Evolutionary conservation across 2,888 invertebrate genomes (phyloP).

Genomic region (Tinea pellionella): DNA sequence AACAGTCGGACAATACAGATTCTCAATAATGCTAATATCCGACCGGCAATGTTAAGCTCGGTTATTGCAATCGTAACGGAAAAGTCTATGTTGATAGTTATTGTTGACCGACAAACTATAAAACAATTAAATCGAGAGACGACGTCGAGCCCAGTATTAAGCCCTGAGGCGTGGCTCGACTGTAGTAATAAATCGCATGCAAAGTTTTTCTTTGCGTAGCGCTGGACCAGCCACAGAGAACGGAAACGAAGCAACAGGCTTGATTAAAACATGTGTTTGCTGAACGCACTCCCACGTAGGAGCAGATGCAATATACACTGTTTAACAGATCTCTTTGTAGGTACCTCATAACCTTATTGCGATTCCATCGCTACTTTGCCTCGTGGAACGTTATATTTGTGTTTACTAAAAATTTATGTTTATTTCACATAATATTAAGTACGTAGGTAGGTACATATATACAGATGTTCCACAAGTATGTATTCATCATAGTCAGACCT

Average conservation of each 20-base stretch:
- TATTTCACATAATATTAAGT: too few species aligned
- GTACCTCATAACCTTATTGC: not conserved
- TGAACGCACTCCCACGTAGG: constrained; percentile 53
- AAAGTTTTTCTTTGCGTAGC: constrained; percentile 67
- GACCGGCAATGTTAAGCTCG: constrained; percentile 6
- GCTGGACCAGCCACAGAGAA: constrained; percentile 49
- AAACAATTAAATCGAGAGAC: constrained; percentile 52
- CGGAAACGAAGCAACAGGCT: constrained; percentile 67
- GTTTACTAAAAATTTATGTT: too few species aligned
- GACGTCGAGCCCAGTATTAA: constrained; percentile 57
- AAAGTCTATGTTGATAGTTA: constrained; percentile 9
- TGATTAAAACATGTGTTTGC: constrained; percentile 70
- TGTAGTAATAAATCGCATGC: constrained; percentile 69
- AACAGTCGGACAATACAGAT: not conserved
- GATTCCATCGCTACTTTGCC: too few species aligned
- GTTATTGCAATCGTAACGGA: constrained; percentile 11
- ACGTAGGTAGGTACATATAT: too few species aligned
- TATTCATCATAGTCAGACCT: too few species aligned
- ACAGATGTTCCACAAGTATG: too few species aligned
- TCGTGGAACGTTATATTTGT: too few species aligned
- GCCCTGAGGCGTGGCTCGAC: constrained; percentile 51
- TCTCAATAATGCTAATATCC: constrained; percentile 4
- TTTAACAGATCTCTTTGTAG: not conserved
- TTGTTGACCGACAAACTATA: constrained; percentile 34
- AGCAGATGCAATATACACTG: constrained; percentile 43